Percentiles rank a stretch among this genome's conserved stretches.
phyloP scores from a whole-genome alignment of 2,888 invertebrate genomes.

The Xiphydria camelus region DNA sequence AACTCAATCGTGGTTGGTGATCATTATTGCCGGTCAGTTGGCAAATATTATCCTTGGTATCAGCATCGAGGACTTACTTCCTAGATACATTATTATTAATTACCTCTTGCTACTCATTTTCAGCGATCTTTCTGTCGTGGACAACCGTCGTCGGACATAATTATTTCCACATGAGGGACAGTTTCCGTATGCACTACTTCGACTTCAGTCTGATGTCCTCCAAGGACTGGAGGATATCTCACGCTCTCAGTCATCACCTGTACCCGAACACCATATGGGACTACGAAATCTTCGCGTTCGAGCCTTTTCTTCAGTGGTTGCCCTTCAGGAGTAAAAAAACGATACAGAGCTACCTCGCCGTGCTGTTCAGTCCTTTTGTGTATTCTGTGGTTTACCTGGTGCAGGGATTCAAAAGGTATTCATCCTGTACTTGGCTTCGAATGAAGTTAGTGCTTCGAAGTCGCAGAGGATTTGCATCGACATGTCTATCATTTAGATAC shows the following conservation, averaged over 20 bases:
- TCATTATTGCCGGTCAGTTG: conserved; percentile 49
- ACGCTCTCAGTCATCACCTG: conserved; percentile 77
- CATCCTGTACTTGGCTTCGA: too few relatives aligned
- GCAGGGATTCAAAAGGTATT: conserved; percentile 59
- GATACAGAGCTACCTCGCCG: conserved; percentile 60
- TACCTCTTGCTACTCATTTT: too few relatives aligned
- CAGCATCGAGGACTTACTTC: too few relatives aligned
- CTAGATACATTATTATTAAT: too few relatives aligned
- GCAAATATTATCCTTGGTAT: too few relatives aligned
- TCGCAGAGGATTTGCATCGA: too few relatives aligned
- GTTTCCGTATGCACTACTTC: conserved; percentile 79
- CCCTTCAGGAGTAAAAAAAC: conserved; percentile 61
- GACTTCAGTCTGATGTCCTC: conserved; percentile 71
- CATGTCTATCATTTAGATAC: too few relatives aligned
- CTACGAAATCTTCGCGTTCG: conserved; percentile 69
- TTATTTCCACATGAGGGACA: conserved; percentile 75
- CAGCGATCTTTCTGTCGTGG: conserved; percentile 65
- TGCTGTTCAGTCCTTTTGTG: conserved; percentile 61
- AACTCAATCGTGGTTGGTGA: conserved; percentile 31
- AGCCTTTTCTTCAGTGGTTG: conserved; percentile 70
- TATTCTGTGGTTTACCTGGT: conserved; percentile 53
- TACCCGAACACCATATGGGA: conserved; percentile 79
- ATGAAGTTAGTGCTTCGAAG: too few relatives aligned
- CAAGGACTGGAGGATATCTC: conserved; percentile 74
- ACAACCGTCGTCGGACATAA: conserved; percentile 71